Evolutionary conservation across 1,140 invertebrate genomes (phyloP).

Genomic region (Amphibalanus amphitrite): DNA sequence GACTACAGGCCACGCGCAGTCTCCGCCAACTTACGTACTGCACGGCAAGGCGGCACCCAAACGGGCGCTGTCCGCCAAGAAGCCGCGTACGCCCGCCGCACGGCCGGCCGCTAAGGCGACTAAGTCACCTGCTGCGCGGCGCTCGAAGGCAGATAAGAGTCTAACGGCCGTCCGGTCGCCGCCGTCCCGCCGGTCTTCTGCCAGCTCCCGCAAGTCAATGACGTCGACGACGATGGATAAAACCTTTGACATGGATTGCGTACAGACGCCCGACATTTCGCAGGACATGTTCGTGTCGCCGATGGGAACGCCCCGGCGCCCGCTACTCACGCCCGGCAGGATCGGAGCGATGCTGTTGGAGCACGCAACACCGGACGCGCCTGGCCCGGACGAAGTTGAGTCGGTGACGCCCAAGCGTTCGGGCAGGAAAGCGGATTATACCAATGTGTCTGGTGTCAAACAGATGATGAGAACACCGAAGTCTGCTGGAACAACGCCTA

Average conservation of each 20-base stretch:
- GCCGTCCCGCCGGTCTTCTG: conserved; percentile 2
- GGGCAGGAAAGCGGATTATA: conserved; percentile 9
- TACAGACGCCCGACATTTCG: conserved; percentile 14
- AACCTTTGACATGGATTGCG: conserved; percentile 15
- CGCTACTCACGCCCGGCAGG: not conserved
- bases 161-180: no score
- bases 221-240: conserved; percentile 9
- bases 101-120: not conserved
- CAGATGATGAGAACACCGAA: conserved; percentile 1
- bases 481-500: no score
- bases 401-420: conserved; percentile 13
- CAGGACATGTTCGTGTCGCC: conserved; percentile 14
- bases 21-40: not conserved
- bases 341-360: not conserved
- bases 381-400: not conserved
- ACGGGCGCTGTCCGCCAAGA: not conserved
- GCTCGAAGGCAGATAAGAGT: no score
- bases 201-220: no score
- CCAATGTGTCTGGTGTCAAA: conserved; percentile 21
- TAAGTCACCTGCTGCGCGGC: not conserved
- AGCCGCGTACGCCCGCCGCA: not conserved
- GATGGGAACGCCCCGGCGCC: conserved; percentile 1
- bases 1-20: not conserved
- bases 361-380: not conserved
- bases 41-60: not conserved